These are phyloP conservation scores for Spea bombifrons DNA, from an alignment of 2,113 vertebrate species.

Conservation along the genomic window DNA sequence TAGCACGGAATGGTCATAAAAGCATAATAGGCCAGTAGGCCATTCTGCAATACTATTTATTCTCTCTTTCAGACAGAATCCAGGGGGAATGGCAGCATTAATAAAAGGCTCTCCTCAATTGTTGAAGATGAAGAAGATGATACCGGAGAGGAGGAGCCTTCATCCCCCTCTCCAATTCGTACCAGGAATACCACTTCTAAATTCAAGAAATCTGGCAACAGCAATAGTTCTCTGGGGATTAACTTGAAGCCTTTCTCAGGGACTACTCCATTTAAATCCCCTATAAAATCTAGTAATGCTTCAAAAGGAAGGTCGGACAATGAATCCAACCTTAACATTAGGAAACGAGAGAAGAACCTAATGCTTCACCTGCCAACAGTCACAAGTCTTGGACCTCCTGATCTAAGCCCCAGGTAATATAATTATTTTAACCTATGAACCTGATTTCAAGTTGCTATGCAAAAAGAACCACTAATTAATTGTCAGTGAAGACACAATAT, in stretches of 20 bases:
- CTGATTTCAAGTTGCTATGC: too few relatives aligned
- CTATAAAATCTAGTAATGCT: constrained; percentile 65
- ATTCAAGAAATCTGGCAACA: constrained; percentile 61
- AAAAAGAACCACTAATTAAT: too few relatives aligned
- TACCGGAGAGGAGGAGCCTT: constrained; percentile 65
- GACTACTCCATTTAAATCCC: constrained; percentile 70
- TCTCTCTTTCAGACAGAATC: constrained; percentile 66
- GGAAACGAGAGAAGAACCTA: constrained; percentile 67
- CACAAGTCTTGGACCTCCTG: constrained; percentile 61
- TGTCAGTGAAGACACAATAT: too few relatives aligned
- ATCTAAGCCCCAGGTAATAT: constrained; percentile 73
- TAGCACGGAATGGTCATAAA: too few relatives aligned
- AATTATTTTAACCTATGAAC: background rate
- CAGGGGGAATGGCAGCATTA: constrained; percentile 76
- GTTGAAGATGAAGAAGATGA: constrained; percentile 74
- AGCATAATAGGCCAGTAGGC: too few relatives aligned
- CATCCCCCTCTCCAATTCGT: constrained; percentile 63
- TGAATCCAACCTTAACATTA: constrained; percentile 60
- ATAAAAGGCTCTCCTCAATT: constrained; percentile 70
- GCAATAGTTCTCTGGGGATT: constrained; percentile 66
- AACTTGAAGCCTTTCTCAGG: constrained; percentile 73
- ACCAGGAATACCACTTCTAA: constrained; percentile 62
- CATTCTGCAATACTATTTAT: background rate
- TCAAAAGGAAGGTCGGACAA: constrained; percentile 62
- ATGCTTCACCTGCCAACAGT: constrained; percentile 65